Evolutionary conservation across 2,888 invertebrate species (phyloP).

Genomic region (Ophion slaviceki): DNA sequence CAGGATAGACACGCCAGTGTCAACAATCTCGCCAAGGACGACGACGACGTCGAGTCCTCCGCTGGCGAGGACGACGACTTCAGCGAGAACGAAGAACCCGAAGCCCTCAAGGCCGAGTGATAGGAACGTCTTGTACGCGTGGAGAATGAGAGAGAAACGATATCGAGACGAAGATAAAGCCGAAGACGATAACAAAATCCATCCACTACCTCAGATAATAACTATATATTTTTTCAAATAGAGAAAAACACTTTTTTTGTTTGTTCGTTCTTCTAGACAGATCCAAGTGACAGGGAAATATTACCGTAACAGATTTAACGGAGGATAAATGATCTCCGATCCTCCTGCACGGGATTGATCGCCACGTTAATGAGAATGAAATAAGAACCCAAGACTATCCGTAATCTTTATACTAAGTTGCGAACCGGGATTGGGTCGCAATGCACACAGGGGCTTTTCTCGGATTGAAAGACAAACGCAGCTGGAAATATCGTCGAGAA

Average conservation of each 20-base stretch:
- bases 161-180: slow-evolving; percentile 24
- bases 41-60: slow-evolving; percentile 79
- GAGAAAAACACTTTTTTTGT: slow-evolving; percentile 12
- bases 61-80: slow-evolving; percentile 81
- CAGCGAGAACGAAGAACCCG: slow-evolving; percentile 82
- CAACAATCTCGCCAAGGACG: slow-evolving; percentile 71
- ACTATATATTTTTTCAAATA: slow-evolving; percentile 69
- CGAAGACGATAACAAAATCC: slow-evolving; percentile 68
- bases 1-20: slow-evolving; percentile 71
- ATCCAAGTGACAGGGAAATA: slow-evolving; percentile 3
- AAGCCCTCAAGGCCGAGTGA: slow-evolving; percentile 79
- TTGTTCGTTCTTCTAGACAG: slow-evolving; percentile 33
- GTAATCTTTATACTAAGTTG: not conserved
- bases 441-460: not conserved
- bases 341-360: slow-evolving; percentile 42
- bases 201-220: slow-evolving; percentile 79
- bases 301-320: slow-evolving; percentile 35
- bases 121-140: not conserved
- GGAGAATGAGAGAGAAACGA: not conserved
- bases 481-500: not conserved
- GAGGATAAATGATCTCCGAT: slow-evolving; percentile 67
- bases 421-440: not conserved
- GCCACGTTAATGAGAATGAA: not conserved
- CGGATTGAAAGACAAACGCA: not conserved
- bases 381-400: slow-evolving; percentile 12